These are phyloP conservation scores for Oncorhynchus nerka DNA, from an alignment of 2,113 vertebrate species.

Conservation along the genomic window DNA sequence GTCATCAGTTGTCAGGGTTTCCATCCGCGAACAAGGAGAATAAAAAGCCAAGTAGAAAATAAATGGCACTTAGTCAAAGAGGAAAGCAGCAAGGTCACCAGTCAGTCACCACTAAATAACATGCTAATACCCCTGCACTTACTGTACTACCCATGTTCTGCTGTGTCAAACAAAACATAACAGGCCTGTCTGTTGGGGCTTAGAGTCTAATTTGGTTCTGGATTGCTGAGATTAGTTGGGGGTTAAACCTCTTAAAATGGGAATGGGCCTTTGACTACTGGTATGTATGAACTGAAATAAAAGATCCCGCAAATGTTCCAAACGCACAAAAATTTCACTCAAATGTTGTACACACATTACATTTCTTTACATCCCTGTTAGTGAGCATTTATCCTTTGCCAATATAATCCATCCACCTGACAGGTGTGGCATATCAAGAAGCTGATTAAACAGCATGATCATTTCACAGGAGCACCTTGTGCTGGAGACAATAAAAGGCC, in stretches of 20 bases:
- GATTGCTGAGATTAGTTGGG: background rate
- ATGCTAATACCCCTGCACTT: slow-evolving; percentile 46
- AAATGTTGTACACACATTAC: no score
- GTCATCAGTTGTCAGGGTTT: no score
- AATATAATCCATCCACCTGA: no score
- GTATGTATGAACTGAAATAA: background rate
- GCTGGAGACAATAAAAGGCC: no score
- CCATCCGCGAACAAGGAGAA: background rate
- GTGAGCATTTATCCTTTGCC: no score
- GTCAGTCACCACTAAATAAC: slow-evolving; percentile 32
- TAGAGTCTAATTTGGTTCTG: no score
- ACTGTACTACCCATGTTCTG: slow-evolving; percentile 32
- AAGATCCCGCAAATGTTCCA: no score
- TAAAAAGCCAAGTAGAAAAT: slow-evolving; percentile 17
- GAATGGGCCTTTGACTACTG: background rate
- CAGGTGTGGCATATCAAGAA: no score
- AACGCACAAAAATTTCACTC: no score
- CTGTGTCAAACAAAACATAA: slow-evolving; percentile 40
- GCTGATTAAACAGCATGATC: no score
- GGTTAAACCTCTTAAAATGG: slow-evolving; percentile 14
- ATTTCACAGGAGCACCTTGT: no score
- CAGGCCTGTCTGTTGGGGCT: slow-evolving; percentile 7
- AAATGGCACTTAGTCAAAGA: slow-evolving; percentile 9
- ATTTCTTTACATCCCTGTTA: no score
- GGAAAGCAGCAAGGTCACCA: slow-evolving; percentile 38